These are phyloP conservation scores for Synergus japonicus DNA, from an alignment of 2,888 invertebrate species.

Conservation along the genomic window DNA sequence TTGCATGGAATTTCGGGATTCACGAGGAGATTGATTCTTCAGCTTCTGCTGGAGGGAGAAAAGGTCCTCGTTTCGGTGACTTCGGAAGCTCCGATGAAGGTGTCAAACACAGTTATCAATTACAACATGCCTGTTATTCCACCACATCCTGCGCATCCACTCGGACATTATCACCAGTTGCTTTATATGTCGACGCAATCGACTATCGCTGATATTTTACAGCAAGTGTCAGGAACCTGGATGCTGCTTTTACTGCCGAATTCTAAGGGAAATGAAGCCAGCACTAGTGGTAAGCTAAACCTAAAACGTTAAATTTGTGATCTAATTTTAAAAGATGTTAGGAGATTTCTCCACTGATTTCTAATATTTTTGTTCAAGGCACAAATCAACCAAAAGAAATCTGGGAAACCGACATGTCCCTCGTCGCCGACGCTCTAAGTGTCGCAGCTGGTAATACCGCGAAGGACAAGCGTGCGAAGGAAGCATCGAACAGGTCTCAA, in stretches of 20 bases:
- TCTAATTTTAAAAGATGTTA: constrained; percentile 18
- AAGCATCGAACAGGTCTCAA: constrained; percentile 83
- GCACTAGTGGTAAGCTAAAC: constrained; percentile 55
- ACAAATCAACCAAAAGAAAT: constrained; percentile 70
- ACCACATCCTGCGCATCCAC: constrained; percentile 85
- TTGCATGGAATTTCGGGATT: constrained; percentile 89
- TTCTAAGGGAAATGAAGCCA: constrained; percentile 70
- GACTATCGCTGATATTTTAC: constrained; percentile 86
- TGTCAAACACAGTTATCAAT: constrained; percentile 64
- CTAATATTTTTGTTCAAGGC: constrained; percentile 35
- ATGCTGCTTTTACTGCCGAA: constrained; percentile 69
- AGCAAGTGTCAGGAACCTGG: constrained; percentile 78
- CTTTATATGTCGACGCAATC: constrained; percentile 87
- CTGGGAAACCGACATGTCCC: constrained; percentile 78
- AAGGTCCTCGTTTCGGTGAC: constrained; percentile 87
- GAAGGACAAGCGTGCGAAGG: constrained; percentile 93
- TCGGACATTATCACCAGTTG: constrained; percentile 85
- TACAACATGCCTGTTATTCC: constrained; percentile 70
- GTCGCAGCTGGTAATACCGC: constrained; percentile 92
- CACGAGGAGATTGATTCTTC: constrained; percentile 90
- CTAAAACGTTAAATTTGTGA: no score
- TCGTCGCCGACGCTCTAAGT: constrained; percentile 82
- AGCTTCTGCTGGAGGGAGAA: constrained; percentile 91
- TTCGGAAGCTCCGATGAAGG: constrained; percentile 73
- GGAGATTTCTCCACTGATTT: neutral